Evolutionary conservation across 2,888 invertebrate species (phyloP).

Genomic region (Tubulanus polymorphus): DNA sequence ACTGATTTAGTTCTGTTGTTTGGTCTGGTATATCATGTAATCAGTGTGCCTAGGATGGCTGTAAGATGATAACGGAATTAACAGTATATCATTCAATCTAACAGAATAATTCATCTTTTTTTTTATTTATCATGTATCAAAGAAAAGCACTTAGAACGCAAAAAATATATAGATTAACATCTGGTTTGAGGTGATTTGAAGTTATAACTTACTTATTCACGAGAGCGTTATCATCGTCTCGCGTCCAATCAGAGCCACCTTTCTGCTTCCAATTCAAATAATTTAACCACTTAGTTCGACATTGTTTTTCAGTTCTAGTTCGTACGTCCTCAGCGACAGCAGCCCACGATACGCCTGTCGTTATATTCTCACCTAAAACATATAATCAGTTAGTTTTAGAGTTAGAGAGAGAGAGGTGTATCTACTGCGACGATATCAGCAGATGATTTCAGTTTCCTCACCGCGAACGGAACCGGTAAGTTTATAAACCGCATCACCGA

Average conservation of each 20-base stretch:
- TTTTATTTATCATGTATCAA: background rate
- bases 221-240: slow-evolving; percentile 54
- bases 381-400: no score
- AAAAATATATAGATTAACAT: background rate
- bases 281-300: slow-evolving; percentile 58
- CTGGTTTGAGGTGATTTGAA: no score
- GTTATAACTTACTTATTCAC: slow-evolving; percentile 52
- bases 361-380: slow-evolving; percentile 51
- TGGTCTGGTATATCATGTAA: no score
- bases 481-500: slow-evolving; percentile 54
- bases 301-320: slow-evolving; percentile 56
- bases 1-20: no score
- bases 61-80: no score
- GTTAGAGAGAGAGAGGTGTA: background rate
- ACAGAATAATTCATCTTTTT: background rate
- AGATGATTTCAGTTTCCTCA: background rate
- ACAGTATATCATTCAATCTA: no score
- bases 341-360: slow-evolving; percentile 54
- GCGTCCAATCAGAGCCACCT: slow-evolving; percentile 55
- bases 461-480: slow-evolving; percentile 25
- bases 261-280: slow-evolving; percentile 56
- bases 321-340: slow-evolving; percentile 52
- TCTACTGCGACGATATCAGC: background rate
- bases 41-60: no score
- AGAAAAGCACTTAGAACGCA: background rate